Base-by-base conservation (phyloP, 1,140 invertebrate species). In the Drosophila obscura region DNA sequence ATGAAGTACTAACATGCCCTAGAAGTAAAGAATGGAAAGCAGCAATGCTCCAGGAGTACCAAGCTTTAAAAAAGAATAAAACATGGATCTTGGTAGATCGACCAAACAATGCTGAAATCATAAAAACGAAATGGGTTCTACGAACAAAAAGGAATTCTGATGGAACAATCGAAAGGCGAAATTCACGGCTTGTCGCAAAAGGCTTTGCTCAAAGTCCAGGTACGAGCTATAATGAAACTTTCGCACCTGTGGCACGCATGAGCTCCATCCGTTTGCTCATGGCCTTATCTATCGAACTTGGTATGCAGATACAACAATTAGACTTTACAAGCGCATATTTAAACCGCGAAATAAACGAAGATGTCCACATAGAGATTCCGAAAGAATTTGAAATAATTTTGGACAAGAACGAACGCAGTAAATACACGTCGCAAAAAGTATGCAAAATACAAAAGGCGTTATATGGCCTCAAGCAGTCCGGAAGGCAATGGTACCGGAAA, bases 191-290 rank as follows among this genome's bases (percentile, higher is more conserved):
- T 24, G 92, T 93, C 0, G 84, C 77, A 4, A 85, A 88, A 79
- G 92, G 92, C 6, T 93, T 78, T 63, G 51, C 39, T 5, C 92
- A 93, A 72, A 66, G 56, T 6, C 26, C 80, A 3, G 92, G 92
- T 5, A 72, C 92, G 6, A 92, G 92, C 48, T 92, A 84, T 56
- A 48, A 66, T 9, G 85, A 93, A 69, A 92, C 91, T 7, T 92
- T 91, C 64, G 68, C 84, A n/a, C 92, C 92, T 13, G 92, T 92
- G 6, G 80, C 78, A 5, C 75, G 71, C 39, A 64, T 75, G 28
- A 65, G 31, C 28, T 84, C 92, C 11, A 77, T 93, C 44, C 62
- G 91, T 1, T 19, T 19, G 19, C 19, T 19, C 19, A 19, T 19
- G 19, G 19, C 19, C 19, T 19, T 19, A 19, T 19, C 19, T 19